Evolutionary conservation across 2,113 vertebrate species (phyloP), one percentile per base, ranked within the genome.

Genomic region (Artemisiospiza belli): DNA sequence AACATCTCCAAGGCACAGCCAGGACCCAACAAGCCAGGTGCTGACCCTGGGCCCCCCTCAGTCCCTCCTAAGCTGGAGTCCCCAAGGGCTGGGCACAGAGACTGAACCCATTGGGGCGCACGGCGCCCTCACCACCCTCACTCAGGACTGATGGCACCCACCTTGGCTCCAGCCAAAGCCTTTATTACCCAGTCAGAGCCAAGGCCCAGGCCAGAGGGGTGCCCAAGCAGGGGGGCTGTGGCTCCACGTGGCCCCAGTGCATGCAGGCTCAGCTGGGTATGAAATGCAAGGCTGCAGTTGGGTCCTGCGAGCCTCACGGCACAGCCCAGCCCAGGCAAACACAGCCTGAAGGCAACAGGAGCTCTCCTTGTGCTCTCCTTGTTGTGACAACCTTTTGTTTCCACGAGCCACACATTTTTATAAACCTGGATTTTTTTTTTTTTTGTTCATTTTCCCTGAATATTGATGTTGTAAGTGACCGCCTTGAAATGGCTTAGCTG

Each of bases 61-160:
- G 59, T 4, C 6, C 21, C 68, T 72, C 6, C 76, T 7, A 7
- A 87, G 55, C 39, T 44, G 63, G 27, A 51, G 51, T 23, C 27
- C 10, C 37, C 28, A 25, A 2, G 19, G 52, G 39, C 9, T 39
- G 31, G 43, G 37, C 44, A 35, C 2, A 0, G 15, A 39, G 4
- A 8, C 33, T 23, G 35, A 55, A 25, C 51, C 58, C 16, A 27
- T 14, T 14, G 31, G 21, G 61, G 55, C 35, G 22, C 69, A 3
- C 0, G 0, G 1, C 3, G 4, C n/a, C n/a, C 54, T 30, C 24
- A 3, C 47, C 41, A 33, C 46, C 46, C 51, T 76, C 6, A 19
- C 10, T 9, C 11, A 55, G 63, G 46, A 21, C 3, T 35, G 4
- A 24, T 22, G 2, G 0, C 2, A 10, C 25, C 78, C 64, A 43